Evolutionary conservation across 2,113 vertebrate genomes (phyloP), one percentile per base, ranked within the genome.

Genomic region (Glaucomys volans): DNA sequence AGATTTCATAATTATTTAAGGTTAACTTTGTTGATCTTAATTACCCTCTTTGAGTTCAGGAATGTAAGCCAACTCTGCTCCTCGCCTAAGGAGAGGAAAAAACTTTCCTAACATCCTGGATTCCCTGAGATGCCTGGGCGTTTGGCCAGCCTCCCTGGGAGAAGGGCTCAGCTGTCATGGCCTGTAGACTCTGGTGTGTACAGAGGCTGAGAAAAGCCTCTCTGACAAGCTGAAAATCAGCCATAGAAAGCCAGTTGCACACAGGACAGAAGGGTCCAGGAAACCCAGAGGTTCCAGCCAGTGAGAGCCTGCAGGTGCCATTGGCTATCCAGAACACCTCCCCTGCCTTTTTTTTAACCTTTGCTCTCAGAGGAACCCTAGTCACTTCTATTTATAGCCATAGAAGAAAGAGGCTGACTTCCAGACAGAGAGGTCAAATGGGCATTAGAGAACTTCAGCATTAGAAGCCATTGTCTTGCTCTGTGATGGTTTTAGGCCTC

Each of bases 71-170:
- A 94, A 88, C 17, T 69, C 5, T 4, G 91, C 17, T 77, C 13
- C 14, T 90, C 52, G 8, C n/a, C 69, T 80, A 64, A 89, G 42
- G 28, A 95, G 59, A 93, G 24, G 69, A 57, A 79, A 85, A 76
- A 86, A 44, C 42, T 66, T 87, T 18, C 75, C 35, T 24, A n/a
- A 35, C 40, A 59, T 96, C 66, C 93, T 90, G 50, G 94, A 84
- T 83, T 95, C 71, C 89, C 89, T 95, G 87, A 88, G 71, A 92
- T 95, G 42, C 54, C 91, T 82, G 97, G 96, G 95, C 95, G 92
- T 80, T 40, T 37, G 6, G 79, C 95, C 97, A 95, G 75, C 40
- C 74, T 91, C 88, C 40, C 59, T 12, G 22, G 66, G 93, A 86
- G 74, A 72, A 35, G 8, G 9, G 20, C 44, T 86, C 32, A 54